Evolutionary conservation across 2,113 vertebrate species (phyloP), one percentile per base, ranked within the genome.

Genomic region (Diphyllodes magnificus): DNA sequence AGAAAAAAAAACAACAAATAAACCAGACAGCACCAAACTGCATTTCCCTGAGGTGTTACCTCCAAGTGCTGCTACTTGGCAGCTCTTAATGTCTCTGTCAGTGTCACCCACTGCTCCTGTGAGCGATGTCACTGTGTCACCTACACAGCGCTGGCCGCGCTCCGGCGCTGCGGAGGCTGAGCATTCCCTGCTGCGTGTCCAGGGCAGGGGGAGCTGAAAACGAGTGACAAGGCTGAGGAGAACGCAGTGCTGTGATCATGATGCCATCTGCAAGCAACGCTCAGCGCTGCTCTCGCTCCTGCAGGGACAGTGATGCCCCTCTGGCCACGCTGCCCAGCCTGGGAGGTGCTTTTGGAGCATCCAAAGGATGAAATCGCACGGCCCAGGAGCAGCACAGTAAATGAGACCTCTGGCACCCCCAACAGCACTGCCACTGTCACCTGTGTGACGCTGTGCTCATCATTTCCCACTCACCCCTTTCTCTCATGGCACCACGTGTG

Each of bases 401-500:
- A 24, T 3, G 10, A 70, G 63, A 21, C 2, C 27, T 49, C 9
- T 50, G 65, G 82, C 68, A 78, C 5, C 30, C 30, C 47, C 33
- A 20, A 4, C 0, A 42, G 33, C 22, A 3, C 15, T 10, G 3
- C 12, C 5, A 0, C 5, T 7, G 14, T 11, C 15, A 13, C 28
- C 53, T 22, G 24, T 2, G 1, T 3, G 39, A 8, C 35, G 4
- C 44, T 6, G 16, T 0, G 3, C n/a, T 10, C 61, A 4, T 1
- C 17, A 5, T 7, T 22, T 14, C 23, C n/a, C 40, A 7, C 18
- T 22, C 42, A 22, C n/a, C 51, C 35, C 42, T 6, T 27, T 6
- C 44, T 35, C 56, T 9, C 21, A 0, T 15, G 45, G 44, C 64
- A 22, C 42, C 19, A 6, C 1, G 20, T 3, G 65, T 19, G 56